Evolutionary conservation across 2,888 invertebrate species (phyloP), one percentile per base, ranked within the genome.

Genomic region (Epinotia brunnichana): DNA sequence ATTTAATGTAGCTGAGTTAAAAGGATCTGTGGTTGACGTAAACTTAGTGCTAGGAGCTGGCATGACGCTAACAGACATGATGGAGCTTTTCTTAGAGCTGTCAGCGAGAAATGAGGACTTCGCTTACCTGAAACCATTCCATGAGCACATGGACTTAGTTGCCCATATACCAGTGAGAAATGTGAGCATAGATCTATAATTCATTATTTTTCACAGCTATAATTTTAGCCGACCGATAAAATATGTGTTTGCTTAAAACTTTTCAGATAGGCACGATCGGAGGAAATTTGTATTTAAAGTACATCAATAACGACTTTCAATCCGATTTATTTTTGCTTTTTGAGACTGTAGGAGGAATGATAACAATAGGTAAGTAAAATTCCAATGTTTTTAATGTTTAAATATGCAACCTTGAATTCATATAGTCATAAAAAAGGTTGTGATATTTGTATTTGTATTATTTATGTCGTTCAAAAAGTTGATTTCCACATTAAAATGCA

Each of bases 141-240:
- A 93, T n/a, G 89, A 94, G 54, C 96, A 96, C 78, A 87, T 96
- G 63, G 94, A 94, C 79, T 83, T 95, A 60, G 94, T 96, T 10
- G 96, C 96, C 0, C 95, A 95, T 82, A 93, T 95, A 35, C 94
- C 96, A n/a, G 94, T 96, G 0, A 91, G 96, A 86, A 96, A 96
- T 88, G 96, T 96, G 85, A 91, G 94, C 57, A 19, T 11, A 29
- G 21, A n/a, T 15, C 0, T 57, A 7, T 21, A 56, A 56, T 48
- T n/a, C 2, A 35, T 35, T 35, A 15, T 44, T 44, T 44, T 15
- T 13, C 44, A 0, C 15, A 15, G 11, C 15, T 15, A 15, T 15
- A 4, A 41, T 41, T 41, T 13, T 13, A n/a, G 53, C 10, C 19
- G 9, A 53, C 19, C 17, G 3, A 53, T 44, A 67, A n/a, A 35